Percentiles rank a stretch among this genome's conserved stretches.
Conservation (phyloP, 2,113 vertebrate species). For the Felis catus region DNA sequence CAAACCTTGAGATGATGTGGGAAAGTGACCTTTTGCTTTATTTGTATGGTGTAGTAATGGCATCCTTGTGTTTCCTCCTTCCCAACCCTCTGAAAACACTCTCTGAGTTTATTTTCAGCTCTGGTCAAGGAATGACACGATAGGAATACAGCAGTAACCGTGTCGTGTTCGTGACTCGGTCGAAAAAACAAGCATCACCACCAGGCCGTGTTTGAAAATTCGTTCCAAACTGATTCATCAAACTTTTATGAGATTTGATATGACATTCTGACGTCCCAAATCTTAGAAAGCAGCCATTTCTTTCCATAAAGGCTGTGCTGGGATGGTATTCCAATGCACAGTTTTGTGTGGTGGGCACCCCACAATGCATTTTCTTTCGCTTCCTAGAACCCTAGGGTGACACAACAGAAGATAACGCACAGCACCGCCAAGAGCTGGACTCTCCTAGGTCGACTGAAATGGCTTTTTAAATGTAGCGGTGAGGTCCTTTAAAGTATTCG, state of each 20-base stretch:
- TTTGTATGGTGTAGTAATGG: constrained; percentile 55
- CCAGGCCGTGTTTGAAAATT: not conserved
- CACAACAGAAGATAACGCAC: not conserved
- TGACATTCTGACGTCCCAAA: not conserved
- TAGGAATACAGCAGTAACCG: not conserved
- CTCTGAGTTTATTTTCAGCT: constrained; percentile 63
- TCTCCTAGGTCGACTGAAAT: not conserved
- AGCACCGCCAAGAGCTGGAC: not conserved
- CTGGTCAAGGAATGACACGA: constrained; percentile 12
- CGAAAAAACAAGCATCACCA: constrained; percentile 33
- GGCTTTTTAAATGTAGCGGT: not conserved
- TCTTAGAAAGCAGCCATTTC: not conserved
- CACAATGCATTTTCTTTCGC: not conserved
- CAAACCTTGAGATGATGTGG: constrained; percentile 53
- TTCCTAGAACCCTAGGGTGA: not conserved
- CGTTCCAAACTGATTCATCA: not conserved
- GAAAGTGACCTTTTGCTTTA: constrained; percentile 53
- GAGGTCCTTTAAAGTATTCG: not conserved
- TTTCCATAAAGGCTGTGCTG: not conserved
- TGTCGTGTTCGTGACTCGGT: not conserved
- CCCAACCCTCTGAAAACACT: constrained; percentile 35
- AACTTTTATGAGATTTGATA: constrained; percentile 6
- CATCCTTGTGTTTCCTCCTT: constrained; percentile 49
- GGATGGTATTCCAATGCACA: not conserved
- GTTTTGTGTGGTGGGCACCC: not conserved